A percentile compares a stretch with the other conserved stretches of the same genome.
Conservation (phyloP, 2,888 invertebrate species). For the Lapara coniferarum region DNA sequence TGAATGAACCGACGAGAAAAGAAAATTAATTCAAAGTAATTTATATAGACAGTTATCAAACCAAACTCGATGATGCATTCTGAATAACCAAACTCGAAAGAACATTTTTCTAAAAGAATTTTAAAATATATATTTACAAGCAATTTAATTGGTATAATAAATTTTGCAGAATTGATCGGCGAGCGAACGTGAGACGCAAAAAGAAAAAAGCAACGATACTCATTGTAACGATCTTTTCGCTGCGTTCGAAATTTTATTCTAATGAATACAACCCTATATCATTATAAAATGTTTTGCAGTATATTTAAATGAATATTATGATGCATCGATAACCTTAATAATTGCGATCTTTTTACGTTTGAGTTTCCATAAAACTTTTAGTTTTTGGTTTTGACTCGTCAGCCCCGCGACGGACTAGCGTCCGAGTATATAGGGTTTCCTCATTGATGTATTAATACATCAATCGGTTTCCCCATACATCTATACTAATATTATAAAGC, state of each 20-base stretch:
- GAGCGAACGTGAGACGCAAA: conserved; percentile 16
- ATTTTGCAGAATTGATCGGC: conserved; percentile 37
- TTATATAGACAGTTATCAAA: conserved; percentile 7
- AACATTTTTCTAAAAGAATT: conserved; percentile 21
- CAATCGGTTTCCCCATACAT: too few relatives aligned
- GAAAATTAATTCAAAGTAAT: conserved; percentile 17
- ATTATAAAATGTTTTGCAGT: background rate
- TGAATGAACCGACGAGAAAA: conserved; percentile 1
- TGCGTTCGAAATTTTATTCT: background rate
- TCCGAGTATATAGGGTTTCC: too few relatives aligned
- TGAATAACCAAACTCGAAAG: background rate
- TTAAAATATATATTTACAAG: conserved; percentile 20
- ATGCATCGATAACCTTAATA: too few relatives aligned
- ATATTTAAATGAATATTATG: background rate
- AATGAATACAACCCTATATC: background rate
- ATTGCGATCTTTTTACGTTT: too few relatives aligned
- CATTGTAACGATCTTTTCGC: conserved; percentile 4
- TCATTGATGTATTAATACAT: too few relatives aligned
- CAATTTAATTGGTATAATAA: conserved; percentile 37
- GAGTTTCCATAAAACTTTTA: too few relatives aligned
- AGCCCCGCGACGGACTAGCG: too few relatives aligned
- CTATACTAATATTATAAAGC: too few relatives aligned
- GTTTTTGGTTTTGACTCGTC: too few relatives aligned
- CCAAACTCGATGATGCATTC: background rate
- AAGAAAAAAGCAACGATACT: conserved; percentile 5